Evolutionary conservation across 2,797 vertebrate species (phyloP).

Genomic region (Perodicticus potto): DNA sequence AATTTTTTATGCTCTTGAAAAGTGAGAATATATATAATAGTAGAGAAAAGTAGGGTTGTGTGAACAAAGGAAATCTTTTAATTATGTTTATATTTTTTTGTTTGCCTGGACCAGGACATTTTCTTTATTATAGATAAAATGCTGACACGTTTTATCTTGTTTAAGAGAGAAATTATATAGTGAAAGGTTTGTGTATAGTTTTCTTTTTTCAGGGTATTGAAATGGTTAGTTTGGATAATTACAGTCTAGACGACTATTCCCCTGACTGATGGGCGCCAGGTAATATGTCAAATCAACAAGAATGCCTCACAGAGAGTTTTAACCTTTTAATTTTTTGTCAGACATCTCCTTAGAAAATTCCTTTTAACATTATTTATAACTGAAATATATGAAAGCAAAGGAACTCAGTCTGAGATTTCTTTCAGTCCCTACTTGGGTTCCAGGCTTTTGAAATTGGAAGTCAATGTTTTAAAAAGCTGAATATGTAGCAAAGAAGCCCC

Average conservation of each 20-base stretch:
- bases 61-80: background rate
- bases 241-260: background rate
- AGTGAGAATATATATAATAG: background rate
- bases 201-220: background rate
- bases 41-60: background rate
- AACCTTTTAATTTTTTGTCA: background rate
- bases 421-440: background rate
- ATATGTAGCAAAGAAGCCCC: background rate
- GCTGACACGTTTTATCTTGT: background rate
- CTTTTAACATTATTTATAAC: background rate
- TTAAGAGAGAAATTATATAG: conserved; percentile 11
- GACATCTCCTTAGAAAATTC: background rate
- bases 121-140: background rate
- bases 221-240: background rate
- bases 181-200: background rate
- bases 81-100: background rate
- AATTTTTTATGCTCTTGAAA: background rate
- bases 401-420: background rate
- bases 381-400: background rate
- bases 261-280: background rate
- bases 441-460: background rate
- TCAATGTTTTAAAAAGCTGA: background rate
- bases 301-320: background rate
- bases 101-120: background rate
- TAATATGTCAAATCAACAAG: background rate